phyloP scores from a whole-genome alignment of 2,797 vertebrate genomes.

The Cheirogaleus major region DNA sequence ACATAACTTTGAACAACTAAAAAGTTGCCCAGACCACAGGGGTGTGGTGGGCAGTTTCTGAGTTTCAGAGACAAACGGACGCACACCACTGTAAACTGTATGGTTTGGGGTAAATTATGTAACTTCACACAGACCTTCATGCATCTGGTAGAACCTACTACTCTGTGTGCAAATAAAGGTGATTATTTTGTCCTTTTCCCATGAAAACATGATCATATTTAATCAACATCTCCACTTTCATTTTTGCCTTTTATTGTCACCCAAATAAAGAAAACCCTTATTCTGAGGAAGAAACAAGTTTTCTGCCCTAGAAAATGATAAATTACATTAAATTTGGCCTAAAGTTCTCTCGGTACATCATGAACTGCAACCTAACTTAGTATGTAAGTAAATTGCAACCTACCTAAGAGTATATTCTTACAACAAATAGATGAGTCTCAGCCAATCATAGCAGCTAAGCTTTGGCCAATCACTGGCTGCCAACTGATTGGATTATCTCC shows the following conservation, averaged over 20 bases:
- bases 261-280: background rate
- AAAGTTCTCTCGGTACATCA: background rate
- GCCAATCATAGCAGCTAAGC: background rate
- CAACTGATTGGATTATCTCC: too few relatives aligned
- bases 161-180: too few relatives aligned
- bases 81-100: fast-evolving
- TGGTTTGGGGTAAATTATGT: too few relatives aligned
- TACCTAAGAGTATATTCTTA: background rate
- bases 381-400: background rate
- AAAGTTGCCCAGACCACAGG: background rate
- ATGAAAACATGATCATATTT: background rate
- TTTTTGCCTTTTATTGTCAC: background rate
- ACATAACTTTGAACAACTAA: background rate
- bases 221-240: background rate
- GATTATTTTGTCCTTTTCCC: background rate
- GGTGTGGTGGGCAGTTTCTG: background rate
- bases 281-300: background rate
- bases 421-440: background rate
- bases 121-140: background rate
- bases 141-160: background rate
- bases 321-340: background rate
- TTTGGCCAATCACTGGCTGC: background rate
- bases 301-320: background rate
- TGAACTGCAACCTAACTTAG: background rate
- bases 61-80: background rate